Evolutionary conservation across 1,140 invertebrate genomes (phyloP).

Genomic region (Cardiocondyla obscurior): DNA sequence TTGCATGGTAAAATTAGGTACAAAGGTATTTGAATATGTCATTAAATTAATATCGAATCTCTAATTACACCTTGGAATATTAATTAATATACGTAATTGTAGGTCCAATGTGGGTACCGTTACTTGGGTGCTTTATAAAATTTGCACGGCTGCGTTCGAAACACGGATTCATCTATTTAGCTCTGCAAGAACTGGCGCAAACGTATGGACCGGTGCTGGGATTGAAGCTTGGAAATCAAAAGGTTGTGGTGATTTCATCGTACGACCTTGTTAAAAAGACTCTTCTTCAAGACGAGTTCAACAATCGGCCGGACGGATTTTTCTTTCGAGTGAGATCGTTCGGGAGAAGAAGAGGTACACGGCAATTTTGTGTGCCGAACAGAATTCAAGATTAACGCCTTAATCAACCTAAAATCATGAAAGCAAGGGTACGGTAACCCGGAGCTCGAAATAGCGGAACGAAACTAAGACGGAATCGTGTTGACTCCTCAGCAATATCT

Average conservation of each 20-base stretch:
- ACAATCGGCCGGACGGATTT: conserved; percentile 88
- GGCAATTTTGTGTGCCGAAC: not conserved
- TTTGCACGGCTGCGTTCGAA: conserved; percentile 72
- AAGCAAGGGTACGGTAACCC: too few species aligned
- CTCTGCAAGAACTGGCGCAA: conserved; percentile 74
- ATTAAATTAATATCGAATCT: not conserved
- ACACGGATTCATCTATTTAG: conserved; percentile 77
- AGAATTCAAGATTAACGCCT: not conserved
- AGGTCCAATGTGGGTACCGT: conserved; percentile 83
- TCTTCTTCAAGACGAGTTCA: conserved; percentile 86
- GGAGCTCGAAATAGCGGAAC: too few species aligned
- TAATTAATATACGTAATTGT: not conserved
- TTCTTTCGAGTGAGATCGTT: conserved; percentile 87
- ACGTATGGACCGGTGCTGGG: conserved; percentile 83
- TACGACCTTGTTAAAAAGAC: conserved; percentile 86
- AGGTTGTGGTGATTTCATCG: conserved; percentile 87
- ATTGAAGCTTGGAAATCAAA: conserved; percentile 85
- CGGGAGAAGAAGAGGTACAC: conserved; percentile 86
- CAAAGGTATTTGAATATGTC: not conserved
- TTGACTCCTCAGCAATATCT: too few species aligned
- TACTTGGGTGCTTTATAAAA: conserved; percentile 79
- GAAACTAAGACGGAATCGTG: too few species aligned
- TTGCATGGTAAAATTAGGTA: too few species aligned
- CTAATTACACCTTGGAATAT: not conserved
- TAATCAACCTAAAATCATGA: not conserved